These are phyloP conservation scores for Diaperis boleti DNA, from an alignment of 2,888 invertebrate genomes.

Conservation along the genomic window DNA sequence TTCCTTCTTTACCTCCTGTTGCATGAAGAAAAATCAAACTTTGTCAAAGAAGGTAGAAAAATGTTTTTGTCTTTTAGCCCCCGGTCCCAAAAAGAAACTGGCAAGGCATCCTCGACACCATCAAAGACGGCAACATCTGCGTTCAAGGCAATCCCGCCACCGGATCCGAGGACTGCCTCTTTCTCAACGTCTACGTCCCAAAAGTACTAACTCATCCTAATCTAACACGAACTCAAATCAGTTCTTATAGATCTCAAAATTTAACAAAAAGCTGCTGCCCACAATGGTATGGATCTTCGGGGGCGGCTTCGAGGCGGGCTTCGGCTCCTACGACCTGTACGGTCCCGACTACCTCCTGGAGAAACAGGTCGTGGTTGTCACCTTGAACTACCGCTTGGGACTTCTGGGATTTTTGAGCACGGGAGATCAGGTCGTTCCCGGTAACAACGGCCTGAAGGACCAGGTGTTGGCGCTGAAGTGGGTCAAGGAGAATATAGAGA, in stretches of 20 bases:
- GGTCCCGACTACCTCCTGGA: constrained; percentile 57
- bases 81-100: constrained; percentile 45
- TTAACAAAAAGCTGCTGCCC: constrained; percentile 42
- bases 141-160: constrained; percentile 44
- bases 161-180: constrained; percentile 55
- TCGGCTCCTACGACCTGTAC: constrained; percentile 48
- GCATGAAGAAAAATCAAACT: neutral
- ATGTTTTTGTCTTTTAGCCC: constrained; percentile 37
- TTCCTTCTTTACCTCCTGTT: neutral
- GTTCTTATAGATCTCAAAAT: constrained; percentile 1
- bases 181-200: constrained; percentile 55
- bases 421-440: constrained; percentile 52
- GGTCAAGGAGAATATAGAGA: constrained; percentile 51
- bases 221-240: neutral
- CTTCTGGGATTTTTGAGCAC: constrained; percentile 58
- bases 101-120: constrained; percentile 48
- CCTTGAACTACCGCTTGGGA: constrained; percentile 58
- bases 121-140: constrained; percentile 46
- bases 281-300: constrained; percentile 59
- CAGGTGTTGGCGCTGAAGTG: constrained; percentile 54
- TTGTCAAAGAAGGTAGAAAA: neutral
- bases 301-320: constrained; percentile 53
- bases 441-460: constrained; percentile 56
- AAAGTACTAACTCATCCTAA: constrained; percentile 1
- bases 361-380: constrained; percentile 55